A percentile compares a stretch with the other conserved stretches of the same genome.
phyloP scores from a whole-genome alignment of 2,113 vertebrate genomes.

The Erinaceus europaeus region DNA sequence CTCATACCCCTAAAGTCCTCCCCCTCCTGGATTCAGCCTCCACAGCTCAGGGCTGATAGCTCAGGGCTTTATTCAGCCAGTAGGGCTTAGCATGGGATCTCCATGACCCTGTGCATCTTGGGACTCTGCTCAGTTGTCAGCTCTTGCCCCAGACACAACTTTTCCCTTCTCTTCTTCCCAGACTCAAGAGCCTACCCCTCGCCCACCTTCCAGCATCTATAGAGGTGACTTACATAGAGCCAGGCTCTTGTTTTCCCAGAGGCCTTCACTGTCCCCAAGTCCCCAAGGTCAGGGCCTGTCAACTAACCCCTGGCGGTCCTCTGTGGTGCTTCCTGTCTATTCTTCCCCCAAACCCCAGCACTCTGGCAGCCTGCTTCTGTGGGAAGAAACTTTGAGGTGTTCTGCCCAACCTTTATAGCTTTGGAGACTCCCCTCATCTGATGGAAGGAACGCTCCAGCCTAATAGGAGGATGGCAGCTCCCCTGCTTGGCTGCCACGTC shows the following conservation, averaged over 20 bases:
- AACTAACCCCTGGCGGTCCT: not conserved
- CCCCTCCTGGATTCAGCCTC: not conserved
- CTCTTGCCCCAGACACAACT: not conserved
- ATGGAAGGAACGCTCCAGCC: accelerated
- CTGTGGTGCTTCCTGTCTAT: not conserved
- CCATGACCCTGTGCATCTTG: not conserved
- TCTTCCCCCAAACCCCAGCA: not conserved
- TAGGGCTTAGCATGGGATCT: not conserved
- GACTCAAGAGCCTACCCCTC: not conserved
- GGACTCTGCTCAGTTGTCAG: not conserved
- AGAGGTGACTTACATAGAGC: not conserved
- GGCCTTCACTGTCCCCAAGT: not conserved
- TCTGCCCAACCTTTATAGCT: accelerated
- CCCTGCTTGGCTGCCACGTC: too few relatives aligned
- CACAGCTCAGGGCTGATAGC: too few relatives aligned
- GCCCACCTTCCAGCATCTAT: not conserved
- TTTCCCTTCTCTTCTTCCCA: not conserved
- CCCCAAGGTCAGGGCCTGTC: accelerated
- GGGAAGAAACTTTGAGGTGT: not conserved
- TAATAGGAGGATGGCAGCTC: not conserved
- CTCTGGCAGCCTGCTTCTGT: accelerated
- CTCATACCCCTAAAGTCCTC: not conserved
- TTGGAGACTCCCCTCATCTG: accelerated
- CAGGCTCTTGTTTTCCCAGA: not conserved
- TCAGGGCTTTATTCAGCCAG: too few relatives aligned